A percentile compares a stretch with the other conserved stretches of the same genome.
Evolutionary conservation across 2,113 vertebrate species (phyloP).

Genomic region (Lophura nycthemera): DNA sequence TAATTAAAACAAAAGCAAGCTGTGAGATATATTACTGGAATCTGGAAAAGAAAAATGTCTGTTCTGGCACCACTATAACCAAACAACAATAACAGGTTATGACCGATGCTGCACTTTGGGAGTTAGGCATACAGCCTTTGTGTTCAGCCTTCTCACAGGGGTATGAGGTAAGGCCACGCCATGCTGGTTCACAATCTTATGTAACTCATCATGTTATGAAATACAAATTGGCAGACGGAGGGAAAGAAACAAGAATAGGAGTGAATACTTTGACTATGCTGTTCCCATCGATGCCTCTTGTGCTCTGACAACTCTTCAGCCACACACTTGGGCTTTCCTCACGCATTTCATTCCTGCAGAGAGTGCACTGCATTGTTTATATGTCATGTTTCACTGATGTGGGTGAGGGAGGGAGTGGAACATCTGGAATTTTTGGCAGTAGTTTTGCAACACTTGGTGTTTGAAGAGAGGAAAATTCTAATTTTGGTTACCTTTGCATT

Average conservation of each 20-base stretch:
- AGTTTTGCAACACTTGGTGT: conserved; percentile 22
- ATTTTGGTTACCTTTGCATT: conserved; percentile 24
- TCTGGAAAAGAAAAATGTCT: conserved; percentile 57
- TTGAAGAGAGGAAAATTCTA: conserved; percentile 17
- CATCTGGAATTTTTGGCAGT: conserved; percentile 38
- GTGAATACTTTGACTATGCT: background rate
- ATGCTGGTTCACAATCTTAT: conserved; percentile 40
- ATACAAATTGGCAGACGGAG: conserved; percentile 18
- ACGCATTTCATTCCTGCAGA: conserved; percentile 20
- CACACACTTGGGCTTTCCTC: background rate
- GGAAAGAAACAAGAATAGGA: background rate
- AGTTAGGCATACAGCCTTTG: conserved; percentile 36
- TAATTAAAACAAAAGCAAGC: background rate
- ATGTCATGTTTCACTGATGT: background rate
- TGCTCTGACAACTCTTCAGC: conserved; percentile 23
- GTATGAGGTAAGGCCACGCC: conserved; percentile 26
- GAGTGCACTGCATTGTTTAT: conserved; percentile 9
- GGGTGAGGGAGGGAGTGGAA: conserved; percentile 24
- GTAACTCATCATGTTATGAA: conserved; percentile 57
- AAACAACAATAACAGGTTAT: conserved; percentile 62
- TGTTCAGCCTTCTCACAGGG: conserved; percentile 30
- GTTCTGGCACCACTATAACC: conserved; percentile 28
- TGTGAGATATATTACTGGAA: conserved; percentile 56
- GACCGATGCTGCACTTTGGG: background rate
- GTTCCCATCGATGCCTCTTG: background rate